phyloP scores from a whole-genome alignment of 2,888 invertebrate species.

The Agrotis segetum region DNA sequence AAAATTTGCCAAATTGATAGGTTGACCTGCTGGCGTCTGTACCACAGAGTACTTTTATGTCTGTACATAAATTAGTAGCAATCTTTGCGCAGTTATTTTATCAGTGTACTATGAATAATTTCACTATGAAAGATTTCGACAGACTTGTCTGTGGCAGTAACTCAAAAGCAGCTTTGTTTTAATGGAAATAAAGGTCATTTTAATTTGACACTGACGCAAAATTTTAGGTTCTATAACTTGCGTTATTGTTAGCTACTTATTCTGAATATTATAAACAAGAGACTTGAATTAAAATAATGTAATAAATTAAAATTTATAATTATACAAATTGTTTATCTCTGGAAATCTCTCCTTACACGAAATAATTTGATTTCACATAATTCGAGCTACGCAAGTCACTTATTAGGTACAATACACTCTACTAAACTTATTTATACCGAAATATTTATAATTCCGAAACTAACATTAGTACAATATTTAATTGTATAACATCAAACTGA shows the following conservation, averaged over 20 bases:
- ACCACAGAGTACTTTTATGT: too few species aligned
- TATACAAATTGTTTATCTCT: background rate
- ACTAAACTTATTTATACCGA: constrained; percentile 17
- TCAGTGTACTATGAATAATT: too few species aligned
- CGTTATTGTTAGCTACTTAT: background rate
- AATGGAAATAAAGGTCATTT: background rate
- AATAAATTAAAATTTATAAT: background rate
- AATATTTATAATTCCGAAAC: constrained; percentile 15
- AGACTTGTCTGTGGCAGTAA: background rate
- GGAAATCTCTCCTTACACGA: too few species aligned
- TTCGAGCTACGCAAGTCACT: constrained; percentile 3
- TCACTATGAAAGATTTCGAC: too few species aligned
- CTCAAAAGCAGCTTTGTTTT: too few species aligned
- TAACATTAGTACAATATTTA: constrained; percentile 8
- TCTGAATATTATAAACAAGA: background rate
- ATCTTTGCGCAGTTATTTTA: background rate
- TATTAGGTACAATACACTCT: background rate
- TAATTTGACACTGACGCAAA: background rate
- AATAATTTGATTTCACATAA: constrained; percentile 2
- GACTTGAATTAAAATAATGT: background rate
- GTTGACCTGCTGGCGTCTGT: too few species aligned
- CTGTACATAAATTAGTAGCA: background rate
- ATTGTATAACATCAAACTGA: constrained; percentile 21
- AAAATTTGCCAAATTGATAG: too few species aligned
- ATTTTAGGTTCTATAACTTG: background rate